Conservation (phyloP, 1,140 invertebrate species). For the Branchinecta lynchi region DNA sequence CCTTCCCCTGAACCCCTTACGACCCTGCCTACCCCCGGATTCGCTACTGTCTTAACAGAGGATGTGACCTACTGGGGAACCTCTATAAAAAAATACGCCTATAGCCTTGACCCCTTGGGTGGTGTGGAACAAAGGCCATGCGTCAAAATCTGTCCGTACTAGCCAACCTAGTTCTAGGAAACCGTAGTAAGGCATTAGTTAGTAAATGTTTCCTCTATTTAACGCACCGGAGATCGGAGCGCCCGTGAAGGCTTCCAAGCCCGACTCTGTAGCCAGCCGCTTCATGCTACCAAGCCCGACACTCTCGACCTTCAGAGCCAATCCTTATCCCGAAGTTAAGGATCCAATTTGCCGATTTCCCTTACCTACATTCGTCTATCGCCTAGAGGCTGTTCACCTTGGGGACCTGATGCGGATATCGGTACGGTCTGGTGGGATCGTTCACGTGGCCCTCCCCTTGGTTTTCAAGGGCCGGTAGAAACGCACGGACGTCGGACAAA, state of each 20-base stretch:
- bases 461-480: constrained; percentile 58
- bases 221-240: constrained; percentile 15
- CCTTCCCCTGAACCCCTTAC: too few species aligned
- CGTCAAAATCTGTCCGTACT: too few species aligned
- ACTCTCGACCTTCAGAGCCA: constrained; percentile 53
- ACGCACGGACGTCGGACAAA: constrained; percentile 48
- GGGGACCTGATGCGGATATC: constrained; percentile 73
- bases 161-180: too few species aligned
- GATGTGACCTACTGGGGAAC: too few species aligned
- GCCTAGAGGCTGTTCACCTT: constrained; percentile 74
- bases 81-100: too few species aligned
- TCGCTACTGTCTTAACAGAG: too few species aligned
- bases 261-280: background rate
- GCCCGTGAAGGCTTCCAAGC: constrained; percentile 12
- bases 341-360: constrained; percentile 66
- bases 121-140: too few species aligned
- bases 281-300: constrained; percentile 37
- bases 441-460: constrained; percentile 50
- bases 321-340: constrained; percentile 63
- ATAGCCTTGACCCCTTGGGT: too few species aligned
- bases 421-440: constrained; percentile 43
- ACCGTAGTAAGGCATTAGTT: too few species aligned
- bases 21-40: too few species aligned
- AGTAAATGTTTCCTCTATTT: too few species aligned
- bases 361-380: constrained; percentile 78